These are phyloP conservation scores for Delphinapterus leucas DNA, from an alignment of 2,113 vertebrate genomes.

Conservation along the genomic window DNA sequence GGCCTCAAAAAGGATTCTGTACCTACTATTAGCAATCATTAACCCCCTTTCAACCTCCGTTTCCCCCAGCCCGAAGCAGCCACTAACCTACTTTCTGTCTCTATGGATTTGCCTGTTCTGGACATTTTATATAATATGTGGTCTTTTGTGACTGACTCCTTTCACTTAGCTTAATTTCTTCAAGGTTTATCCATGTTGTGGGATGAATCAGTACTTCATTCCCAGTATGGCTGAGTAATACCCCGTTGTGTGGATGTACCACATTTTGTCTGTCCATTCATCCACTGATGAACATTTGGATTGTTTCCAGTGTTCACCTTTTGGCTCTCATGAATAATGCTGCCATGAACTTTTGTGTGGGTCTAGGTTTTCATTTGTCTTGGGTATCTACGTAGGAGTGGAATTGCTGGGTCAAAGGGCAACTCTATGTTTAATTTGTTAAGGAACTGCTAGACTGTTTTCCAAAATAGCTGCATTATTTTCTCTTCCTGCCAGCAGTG, in stretches of 20 bases:
- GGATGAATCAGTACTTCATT: background rate
- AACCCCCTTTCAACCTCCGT: background rate
- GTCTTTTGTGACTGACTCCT: background rate
- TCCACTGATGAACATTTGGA: background rate
- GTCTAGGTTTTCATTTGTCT: background rate
- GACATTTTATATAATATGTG: background rate
- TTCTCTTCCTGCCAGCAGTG: background rate
- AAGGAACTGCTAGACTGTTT: background rate
- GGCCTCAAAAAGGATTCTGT: background rate
- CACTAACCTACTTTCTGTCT: background rate
- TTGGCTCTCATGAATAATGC: background rate
- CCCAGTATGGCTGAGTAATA: background rate
- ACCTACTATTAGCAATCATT: background rate
- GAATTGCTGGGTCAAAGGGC: background rate
- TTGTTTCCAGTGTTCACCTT: background rate
- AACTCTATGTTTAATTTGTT: background rate
- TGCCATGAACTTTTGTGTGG: background rate
- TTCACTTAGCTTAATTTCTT: background rate
- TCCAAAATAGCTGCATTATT: background rate
- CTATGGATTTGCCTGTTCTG: background rate
- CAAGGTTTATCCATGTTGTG: background rate
- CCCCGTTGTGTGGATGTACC: background rate
- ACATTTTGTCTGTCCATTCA: background rate
- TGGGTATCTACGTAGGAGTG: background rate
- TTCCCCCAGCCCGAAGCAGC: background rate